Conservation (phyloP, 35 echinoderm and acorn worm species). For the Ophiothrix spiculata region DNA sequence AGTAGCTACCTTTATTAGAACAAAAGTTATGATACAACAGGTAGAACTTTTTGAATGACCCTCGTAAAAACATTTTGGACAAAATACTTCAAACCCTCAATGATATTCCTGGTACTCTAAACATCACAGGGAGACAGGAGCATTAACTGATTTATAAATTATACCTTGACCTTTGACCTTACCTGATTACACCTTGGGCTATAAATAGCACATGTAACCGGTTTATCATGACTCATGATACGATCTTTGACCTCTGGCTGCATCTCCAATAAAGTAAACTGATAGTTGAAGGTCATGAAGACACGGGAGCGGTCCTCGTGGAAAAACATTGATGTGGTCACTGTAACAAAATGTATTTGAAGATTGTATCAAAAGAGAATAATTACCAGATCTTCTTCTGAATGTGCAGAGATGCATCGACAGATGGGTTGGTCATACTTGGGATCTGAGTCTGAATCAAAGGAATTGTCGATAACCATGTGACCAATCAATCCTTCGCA, state of each 20-base stretch:
- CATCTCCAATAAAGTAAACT: constrained; percentile 92
- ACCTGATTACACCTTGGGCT: constrained; percentile 83
- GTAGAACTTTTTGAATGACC: too few relatives aligned
- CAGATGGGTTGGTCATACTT: not conserved
- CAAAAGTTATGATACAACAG: too few relatives aligned
- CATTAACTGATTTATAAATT: too few relatives aligned
- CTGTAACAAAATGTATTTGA: constrained; percentile 43
- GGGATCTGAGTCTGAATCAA: too few relatives aligned
- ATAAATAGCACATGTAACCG: constrained; percentile 79
- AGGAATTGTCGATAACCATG: too few relatives aligned
- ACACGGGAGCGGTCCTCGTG: constrained; percentile 80
- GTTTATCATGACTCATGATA: constrained; percentile 86
- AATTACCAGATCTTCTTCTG: not conserved
- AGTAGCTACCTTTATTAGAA: too few relatives aligned
- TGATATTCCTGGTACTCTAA: too few relatives aligned
- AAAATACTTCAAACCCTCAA: too few relatives aligned
- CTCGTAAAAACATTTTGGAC: too few relatives aligned
- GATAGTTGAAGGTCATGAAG: constrained; percentile 90
- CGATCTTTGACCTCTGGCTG: constrained; percentile 93
- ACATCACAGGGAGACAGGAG: too few relatives aligned
- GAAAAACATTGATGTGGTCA: constrained; percentile 85
- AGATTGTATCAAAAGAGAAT: not conserved
- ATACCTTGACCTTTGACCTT: too few relatives aligned
- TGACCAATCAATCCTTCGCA: too few relatives aligned
- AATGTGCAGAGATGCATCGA: not conserved